Evolutionary conservation across 1,140 invertebrate genomes (phyloP).

Genomic region (Alviniconcha marisindica): DNA sequence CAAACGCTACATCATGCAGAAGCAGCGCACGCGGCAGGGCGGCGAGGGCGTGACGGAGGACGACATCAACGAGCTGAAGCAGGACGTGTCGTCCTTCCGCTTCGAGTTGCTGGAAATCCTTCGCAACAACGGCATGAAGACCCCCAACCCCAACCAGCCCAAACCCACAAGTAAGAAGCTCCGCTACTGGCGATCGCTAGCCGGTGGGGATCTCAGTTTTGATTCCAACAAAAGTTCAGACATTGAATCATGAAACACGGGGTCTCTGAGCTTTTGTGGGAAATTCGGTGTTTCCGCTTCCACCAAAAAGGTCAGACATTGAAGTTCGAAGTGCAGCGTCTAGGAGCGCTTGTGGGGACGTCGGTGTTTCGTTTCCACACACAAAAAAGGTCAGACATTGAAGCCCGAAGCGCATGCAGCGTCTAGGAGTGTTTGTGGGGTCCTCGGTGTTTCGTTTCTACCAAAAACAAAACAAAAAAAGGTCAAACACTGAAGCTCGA

Average conservation of each 20-base stretch:
- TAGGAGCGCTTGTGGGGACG: too few relatives aligned
- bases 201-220: slow-evolving; percentile 48
- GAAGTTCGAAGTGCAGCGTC: too few relatives aligned
- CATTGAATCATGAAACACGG: slow-evolving; percentile 1
- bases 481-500: too few relatives aligned
- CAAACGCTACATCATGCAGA: slow-evolving; percentile 93
- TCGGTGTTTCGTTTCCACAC: too few relatives aligned
- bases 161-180: slow-evolving; percentile 73
- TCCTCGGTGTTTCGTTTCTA: too few relatives aligned
- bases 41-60: slow-evolving; percentile 97
- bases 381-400: too few relatives aligned
- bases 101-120: slow-evolving; percentile 96
- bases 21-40: slow-evolving; percentile 85
- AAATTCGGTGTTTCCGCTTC: too few relatives aligned
- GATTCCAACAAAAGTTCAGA: slow-evolving; percentile 40
- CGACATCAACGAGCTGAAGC: slow-evolving; percentile 99
- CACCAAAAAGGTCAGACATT: too few relatives aligned
- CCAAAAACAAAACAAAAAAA: too few relatives aligned
- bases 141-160: slow-evolving; percentile 67
- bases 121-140: slow-evolving; percentile 76
- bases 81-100: slow-evolving; percentile 86
- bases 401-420: too few relatives aligned
- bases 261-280: too few relatives aligned
- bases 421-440: too few relatives aligned
- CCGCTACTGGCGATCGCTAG: slow-evolving; percentile 67